Evolutionary conservation across 1,140 invertebrate genomes (phyloP).

Genomic region (Megalonaias nervosa): DNA sequence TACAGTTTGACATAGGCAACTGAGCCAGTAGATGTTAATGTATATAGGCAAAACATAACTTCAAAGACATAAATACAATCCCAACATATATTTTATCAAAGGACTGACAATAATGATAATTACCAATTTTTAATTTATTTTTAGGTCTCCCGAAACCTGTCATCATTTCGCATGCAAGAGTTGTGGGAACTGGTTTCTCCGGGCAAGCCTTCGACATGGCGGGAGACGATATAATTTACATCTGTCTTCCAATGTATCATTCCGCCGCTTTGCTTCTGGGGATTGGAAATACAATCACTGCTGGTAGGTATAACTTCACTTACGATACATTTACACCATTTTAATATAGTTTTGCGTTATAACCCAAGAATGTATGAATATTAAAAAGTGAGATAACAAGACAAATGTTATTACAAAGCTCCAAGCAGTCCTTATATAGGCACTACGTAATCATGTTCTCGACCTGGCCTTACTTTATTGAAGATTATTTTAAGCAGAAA

Average conservation of each 20-base stretch:
- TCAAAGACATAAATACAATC: not conserved
- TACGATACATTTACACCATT: not conserved
- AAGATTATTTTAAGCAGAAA: too few species aligned
- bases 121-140: not conserved
- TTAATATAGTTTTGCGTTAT: not conserved
- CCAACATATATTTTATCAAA: not conserved
- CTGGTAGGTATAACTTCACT: constrained; percentile 18
- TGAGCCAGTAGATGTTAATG: not conserved
- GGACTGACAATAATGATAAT: not conserved
- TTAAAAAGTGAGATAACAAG: too few species aligned
- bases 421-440: too few species aligned
- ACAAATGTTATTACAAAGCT: too few species aligned
- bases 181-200: constrained; percentile 2
- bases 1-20: not conserved
- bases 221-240: constrained; percentile 48
- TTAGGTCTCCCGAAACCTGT: constrained; percentile 48
- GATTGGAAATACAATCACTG: constrained; percentile 24
- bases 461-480: too few species aligned
- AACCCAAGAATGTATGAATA: not conserved
- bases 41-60: not conserved
- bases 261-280: constrained; percentile 46
- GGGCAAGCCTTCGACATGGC: constrained; percentile 28
- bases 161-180: constrained; percentile 39
- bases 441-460: too few species aligned
- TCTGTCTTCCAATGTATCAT: constrained; percentile 60